Base-by-base conservation (phyloP, 2,113 vertebrate genomes). In the Fulmarus glacialis region DNA sequence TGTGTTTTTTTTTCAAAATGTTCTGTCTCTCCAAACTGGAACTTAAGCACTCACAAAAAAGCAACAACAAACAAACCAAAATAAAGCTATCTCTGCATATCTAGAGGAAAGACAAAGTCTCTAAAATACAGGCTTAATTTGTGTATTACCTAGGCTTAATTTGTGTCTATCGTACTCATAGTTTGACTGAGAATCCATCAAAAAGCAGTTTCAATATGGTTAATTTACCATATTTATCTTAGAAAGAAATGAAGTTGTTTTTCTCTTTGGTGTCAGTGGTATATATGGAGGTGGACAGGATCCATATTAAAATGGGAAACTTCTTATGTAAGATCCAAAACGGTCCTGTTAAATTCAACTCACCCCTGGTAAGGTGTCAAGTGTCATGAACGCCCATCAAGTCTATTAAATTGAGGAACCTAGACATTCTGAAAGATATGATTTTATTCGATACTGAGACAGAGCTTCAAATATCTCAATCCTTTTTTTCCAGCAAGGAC, bases 1-100 rank as follows among this genome's bases (percentile, higher is more conserved):
- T 21, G 14, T 15, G 1, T 0, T 42, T 26, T 50, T 58, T 66
- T 87, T 38, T 0, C 16, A 27, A 30, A 74, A 36, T 13, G 1
- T 52, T 90, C n/a, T 43, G 18, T 56, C 5, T 53, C 16, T 58
- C 15, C 24, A 80, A 62, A 68, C 7, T 45, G 15, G 12, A 50
- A 83, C 7, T 87, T 73, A 40, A 58, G 4, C 47, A 40, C 3
- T 79, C 5, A 24, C 27, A n/a, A 85, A 26, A 71, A 21, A 84
- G 3, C 34, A 73, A 52, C 19, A 56, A 17, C 22, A 78, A 91
- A 52, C 6, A 73, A 60, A 32, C 8, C 2, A n/a, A 85, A 84
- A 74, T 29, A 47, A 70, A 42, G 3, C 5, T 73, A 34, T 42
- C 1, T 18, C 17, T 86, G 18, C 38, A 59, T 12, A 34, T 48